phyloP scores from a whole-genome alignment of 2,797 vertebrate genomes.

The Danio choprae region DNA sequence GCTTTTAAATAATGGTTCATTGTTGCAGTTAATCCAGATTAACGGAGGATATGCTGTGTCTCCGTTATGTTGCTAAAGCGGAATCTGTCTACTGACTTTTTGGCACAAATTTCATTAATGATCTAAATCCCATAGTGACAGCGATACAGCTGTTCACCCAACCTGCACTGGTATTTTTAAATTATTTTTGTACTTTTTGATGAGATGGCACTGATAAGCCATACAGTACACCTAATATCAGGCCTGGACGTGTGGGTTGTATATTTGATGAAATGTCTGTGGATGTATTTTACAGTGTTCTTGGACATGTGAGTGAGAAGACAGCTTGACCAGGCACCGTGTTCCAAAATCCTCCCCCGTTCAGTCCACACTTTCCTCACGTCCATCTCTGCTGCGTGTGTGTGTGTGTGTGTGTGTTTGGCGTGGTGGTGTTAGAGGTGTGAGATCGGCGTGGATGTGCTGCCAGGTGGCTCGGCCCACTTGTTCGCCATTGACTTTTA shows the following conservation, averaged over 20 bases:
- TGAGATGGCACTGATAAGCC: not conserved
- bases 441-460: constrained; percentile 62
- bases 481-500: constrained; percentile 59
- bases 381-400: constrained; percentile 81
- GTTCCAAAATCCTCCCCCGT: constrained; percentile 87
- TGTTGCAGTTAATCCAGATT: constrained; percentile 83
- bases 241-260: constrained; percentile 3
- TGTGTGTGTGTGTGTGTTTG: constrained; percentile 56
- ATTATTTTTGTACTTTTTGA: not conserved
- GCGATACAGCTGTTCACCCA: constrained; percentile 22
- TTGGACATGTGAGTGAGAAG: constrained; percentile 85
- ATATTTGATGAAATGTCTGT: constrained; percentile 60
- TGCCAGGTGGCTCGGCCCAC: constrained; percentile 64
- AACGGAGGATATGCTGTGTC: constrained; percentile 79
- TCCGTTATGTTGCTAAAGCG: constrained; percentile 71
- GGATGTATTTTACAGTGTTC: constrained; percentile 79
- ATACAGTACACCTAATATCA: not conserved
- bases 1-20: constrained; percentile 82
- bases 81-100: constrained; percentile 69
- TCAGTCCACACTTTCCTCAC: constrained; percentile 85
- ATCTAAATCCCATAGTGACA: constrained; percentile 46
- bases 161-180: not conserved
- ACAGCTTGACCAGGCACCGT: constrained; percentile 85
- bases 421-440: constrained; percentile 64
- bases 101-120: constrained; percentile 64